Evolutionary conservation across 1,140 invertebrate species (phyloP).

Genomic region (Ptiloglossa arizonensis): DNA sequence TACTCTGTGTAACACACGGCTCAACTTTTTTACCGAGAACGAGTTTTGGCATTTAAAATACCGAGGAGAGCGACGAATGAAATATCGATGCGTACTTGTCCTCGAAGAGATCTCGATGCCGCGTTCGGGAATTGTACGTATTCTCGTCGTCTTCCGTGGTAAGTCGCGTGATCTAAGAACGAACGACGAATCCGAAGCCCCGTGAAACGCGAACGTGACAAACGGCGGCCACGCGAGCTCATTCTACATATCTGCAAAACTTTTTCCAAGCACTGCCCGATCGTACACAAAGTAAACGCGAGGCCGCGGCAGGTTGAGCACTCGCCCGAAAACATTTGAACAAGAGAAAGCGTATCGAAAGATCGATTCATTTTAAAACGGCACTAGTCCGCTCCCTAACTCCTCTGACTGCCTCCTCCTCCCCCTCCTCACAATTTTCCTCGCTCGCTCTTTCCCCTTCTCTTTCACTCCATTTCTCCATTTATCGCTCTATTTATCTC

Average conservation of each 20-base stretch:
- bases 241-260: conserved; percentile 64
- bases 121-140: neutral
- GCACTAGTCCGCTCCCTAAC: conserved; percentile 26
- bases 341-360: neutral
- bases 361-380: conserved; percentile 26
- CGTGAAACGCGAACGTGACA: neutral
- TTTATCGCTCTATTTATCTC: too few relatives aligned
- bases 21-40: conserved; percentile 38
- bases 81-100: conserved; percentile 35
- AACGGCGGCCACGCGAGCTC: conserved; percentile 19
- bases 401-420: too few relatives aligned
- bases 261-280: conserved; percentile 67
- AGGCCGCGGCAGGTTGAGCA: neutral
- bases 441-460: too few relatives aligned
- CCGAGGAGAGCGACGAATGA: neutral
- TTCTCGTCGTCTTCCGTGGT: neutral
- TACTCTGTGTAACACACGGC: conserved; percentile 9
- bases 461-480: too few relatives aligned
- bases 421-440: too few relatives aligned
- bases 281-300: conserved; percentile 47
- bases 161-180: neutral
- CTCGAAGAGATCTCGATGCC: conserved; percentile 36
- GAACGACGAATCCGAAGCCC: neutral
- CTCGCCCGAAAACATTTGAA: neutral
- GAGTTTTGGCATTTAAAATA: neutral